Base-by-base conservation (phyloP, 2,113 vertebrate species). In the Glaucomys volans region DNA sequence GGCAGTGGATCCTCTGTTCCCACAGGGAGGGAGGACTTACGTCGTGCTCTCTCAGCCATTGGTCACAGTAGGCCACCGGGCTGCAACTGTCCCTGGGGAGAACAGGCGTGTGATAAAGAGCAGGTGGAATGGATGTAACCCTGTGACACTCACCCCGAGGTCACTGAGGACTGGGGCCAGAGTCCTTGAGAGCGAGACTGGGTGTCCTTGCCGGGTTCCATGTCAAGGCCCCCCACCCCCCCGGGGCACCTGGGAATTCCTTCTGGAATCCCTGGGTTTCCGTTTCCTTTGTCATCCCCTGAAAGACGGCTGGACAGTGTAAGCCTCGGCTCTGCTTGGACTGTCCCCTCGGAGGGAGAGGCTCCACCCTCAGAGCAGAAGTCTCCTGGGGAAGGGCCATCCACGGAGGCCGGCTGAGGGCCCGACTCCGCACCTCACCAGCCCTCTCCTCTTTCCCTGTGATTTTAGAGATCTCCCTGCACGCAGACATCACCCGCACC, bases 381-480 rank as follows among this genome's bases (percentile, higher is more conserved):
- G 71, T 28, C 37, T 90, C 59, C 35, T 62, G 26, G 54, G 24
- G 47, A 64, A 77, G 72, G 50, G 57, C 3, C 54, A 75, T 22
- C 57, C 35, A 0, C 17, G 0, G 9, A 40, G 50, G 64, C 37
- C 59, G 52, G 22, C 35, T 5, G 35, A 22, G 18, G 4, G 59
- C 24, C 52, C 67, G 0, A 4, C 16, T 32, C 37, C 7, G 8
- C 18, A 8, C 52, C n/a, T 88, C 22, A 9, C 82, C 74, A 83
- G 20, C 75, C 35, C 7, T 91, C 67, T 71, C 22, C 40, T 93
- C 71, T 79, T 32, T 24, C 35, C 44, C 8, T 26, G 8, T 14
- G 54, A 2, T 98, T 97, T 75, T 98, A 99, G 99, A 98, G 11
- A 40, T 99, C 66, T 98, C 98, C 52, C 93, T 99, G 97, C 97